Evolutionary conservation across 2,113 vertebrate species (phyloP), one percentile per base, ranked within the genome.

Genomic region (Oxygymnocypris stewartii): DNA sequence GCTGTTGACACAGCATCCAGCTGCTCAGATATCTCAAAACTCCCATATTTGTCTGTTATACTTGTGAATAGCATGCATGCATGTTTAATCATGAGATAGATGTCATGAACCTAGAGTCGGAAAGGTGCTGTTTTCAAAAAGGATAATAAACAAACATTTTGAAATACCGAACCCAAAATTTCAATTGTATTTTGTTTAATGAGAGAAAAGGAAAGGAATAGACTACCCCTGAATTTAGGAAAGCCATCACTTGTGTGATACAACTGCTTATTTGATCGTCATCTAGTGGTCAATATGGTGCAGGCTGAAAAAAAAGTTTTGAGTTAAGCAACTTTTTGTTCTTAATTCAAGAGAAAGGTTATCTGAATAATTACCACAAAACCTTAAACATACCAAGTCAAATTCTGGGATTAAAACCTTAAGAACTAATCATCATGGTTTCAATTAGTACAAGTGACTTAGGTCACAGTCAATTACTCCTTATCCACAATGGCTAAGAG

Each of bases 21-120:
- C 92, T 93, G 92, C 85, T 90, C 76, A 47, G 65, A 90, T 89
- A 89, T 84, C 90, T 89, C 88, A 91, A 86, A 92, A 92, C 91
- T 91, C 84, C 88, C 20, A 37, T 73, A 42, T 73, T 73, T 73
- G 4, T 44, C 20, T 44, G 71, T 25, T 13, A 44, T 42, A 42
- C 20, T 3, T 88, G 92, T 88, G 93, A 91, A 77, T 82, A 90
- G 85, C 90, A 79, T 88, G 80, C 49, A 16, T 28, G 6, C 25
- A 69, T 71, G 14, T 28, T 76, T 4, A 76, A 13, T 77, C 28
- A 44, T 44, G 2, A 44, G 42, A 44, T 11, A 44, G 9, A 44
- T 44, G 5, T 3, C 1, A 57, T 12, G 4, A 35, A 57, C 20
- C 18, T 69, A 6, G 12, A 28, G 25, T 78, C 47, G 6, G 4